A percentile compares a stretch with the other conserved stretches of the same genome.
Conservation (phyloP, 2,113 vertebrate species). For the Malurus elegans region DNA sequence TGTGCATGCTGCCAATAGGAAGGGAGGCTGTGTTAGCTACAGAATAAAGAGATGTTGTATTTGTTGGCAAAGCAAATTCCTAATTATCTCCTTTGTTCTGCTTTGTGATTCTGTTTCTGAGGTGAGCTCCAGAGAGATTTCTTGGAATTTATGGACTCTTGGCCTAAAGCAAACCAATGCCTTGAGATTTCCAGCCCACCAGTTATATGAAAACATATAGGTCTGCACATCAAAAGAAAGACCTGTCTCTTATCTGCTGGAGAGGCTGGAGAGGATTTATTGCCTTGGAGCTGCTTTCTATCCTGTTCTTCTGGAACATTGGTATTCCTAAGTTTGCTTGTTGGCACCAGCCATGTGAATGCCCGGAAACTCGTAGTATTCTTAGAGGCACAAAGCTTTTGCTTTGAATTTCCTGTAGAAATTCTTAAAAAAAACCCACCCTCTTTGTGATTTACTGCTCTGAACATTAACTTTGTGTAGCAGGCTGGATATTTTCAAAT, state of each 20-base stretch:
- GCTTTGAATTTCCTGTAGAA: constrained; percentile 17
- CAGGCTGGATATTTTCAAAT: neutral
- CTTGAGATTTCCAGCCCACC: constrained; percentile 11
- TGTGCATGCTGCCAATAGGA: neutral
- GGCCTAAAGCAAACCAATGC: neutral
- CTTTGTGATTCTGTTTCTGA: constrained; percentile 37
- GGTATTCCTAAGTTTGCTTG: neutral
- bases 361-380: neutral
- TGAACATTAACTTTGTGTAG: neutral
- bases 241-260: neutral
- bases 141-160: constrained; percentile 37
- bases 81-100: constrained; percentile 13
- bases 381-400: neutral
- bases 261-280: neutral
- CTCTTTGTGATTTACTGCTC: neutral
- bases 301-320: neutral
- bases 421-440: neutral
- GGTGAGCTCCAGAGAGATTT: constrained; percentile 45
- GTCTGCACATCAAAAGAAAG: neutral
- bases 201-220: neutral
- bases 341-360: neutral
- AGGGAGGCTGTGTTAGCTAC: neutral
- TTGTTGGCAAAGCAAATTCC: constrained; percentile 37
- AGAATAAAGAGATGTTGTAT: neutral
- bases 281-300: neutral